A percentile compares a stretch with the other conserved stretches of the same genome.
phyloP scores from a whole-genome alignment of 2,113 vertebrate species.

The Bombycilla garrulus region DNA sequence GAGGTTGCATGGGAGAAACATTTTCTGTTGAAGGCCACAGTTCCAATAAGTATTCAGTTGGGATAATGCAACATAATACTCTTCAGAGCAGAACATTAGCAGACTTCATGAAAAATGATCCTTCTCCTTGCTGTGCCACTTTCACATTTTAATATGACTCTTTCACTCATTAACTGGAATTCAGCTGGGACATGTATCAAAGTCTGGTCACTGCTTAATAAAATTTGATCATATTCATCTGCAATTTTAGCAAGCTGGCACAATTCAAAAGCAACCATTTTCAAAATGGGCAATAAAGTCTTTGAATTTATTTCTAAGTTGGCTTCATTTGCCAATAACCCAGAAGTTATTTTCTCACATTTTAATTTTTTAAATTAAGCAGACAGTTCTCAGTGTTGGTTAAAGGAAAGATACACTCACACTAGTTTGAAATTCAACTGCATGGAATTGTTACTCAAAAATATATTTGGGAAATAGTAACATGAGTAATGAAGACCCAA shows the following conservation, averaged over 20 bases:
- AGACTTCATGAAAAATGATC: neutral
- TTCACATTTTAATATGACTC: neutral
- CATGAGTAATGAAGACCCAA: neutral
- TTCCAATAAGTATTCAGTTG: neutral
- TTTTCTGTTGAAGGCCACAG: neutral
- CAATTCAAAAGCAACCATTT: neutral
- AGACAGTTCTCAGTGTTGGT: neutral
- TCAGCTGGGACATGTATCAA: neutral
- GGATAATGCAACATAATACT: neutral
- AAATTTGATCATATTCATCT: neutral
- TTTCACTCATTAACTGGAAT: neutral
- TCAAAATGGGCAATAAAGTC: neutral
- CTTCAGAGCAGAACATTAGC: neutral
- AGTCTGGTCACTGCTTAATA: neutral
- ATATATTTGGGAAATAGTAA: neutral
- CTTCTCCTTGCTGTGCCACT: neutral
- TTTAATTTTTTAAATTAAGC: neutral
- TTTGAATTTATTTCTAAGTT: neutral
- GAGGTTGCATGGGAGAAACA: neutral
- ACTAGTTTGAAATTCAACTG: neutral
- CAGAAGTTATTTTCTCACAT: neutral
- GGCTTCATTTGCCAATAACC: neutral
- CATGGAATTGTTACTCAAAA: neutral
- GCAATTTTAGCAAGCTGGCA: neutral
- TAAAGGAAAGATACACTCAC: neutral